Evolutionary conservation across 2,797 vertebrate species (phyloP).

Genomic region (Acestrorhynchus altus): DNA sequence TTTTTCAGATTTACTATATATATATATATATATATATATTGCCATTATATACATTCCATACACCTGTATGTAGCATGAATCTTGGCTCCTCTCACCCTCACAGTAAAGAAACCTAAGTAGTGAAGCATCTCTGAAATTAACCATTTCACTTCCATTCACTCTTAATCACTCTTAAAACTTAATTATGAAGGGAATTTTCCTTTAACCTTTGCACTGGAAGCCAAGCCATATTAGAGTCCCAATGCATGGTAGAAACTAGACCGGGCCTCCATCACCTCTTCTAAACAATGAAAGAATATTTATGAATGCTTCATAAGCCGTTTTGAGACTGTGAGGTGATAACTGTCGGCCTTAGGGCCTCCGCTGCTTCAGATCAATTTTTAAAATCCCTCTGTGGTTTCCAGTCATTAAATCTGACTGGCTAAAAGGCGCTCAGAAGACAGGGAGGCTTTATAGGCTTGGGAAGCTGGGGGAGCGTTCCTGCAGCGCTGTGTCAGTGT

Average conservation of each 20-base stretch:
- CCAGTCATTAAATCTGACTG: slow-evolving; percentile 32
- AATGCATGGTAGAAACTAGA: background rate
- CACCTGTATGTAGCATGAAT: too few relatives aligned
- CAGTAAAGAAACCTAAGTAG: too few relatives aligned
- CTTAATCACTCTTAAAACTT: too few relatives aligned
- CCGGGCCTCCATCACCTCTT: background rate
- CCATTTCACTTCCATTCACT: too few relatives aligned
- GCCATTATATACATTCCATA: too few relatives aligned
- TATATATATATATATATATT: too few relatives aligned
- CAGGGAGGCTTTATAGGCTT: slow-evolving; percentile 34
- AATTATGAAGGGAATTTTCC: too few relatives aligned
- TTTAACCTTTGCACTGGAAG: too few relatives aligned
- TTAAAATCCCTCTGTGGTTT: slow-evolving; percentile 37
- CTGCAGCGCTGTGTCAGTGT: slow-evolving; percentile 14
- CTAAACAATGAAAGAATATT: slow-evolving; percentile 7
- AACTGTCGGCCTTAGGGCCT: background rate
- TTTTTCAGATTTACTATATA: too few relatives aligned
- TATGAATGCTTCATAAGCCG: background rate
- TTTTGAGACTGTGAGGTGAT: slow-evolving; percentile 21
- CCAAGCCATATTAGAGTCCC: too few relatives aligned
- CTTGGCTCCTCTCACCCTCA: too few relatives aligned
- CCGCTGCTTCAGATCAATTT: slow-evolving; percentile 46
- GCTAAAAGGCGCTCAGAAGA: slow-evolving; percentile 44
- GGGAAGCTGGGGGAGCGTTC: slow-evolving; percentile 19
- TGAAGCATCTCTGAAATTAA: too few relatives aligned